These are phyloP conservation scores for Embidobia sp. DNA, from an alignment of 2,888 invertebrate genomes.

Conservation along the genomic window DNA sequence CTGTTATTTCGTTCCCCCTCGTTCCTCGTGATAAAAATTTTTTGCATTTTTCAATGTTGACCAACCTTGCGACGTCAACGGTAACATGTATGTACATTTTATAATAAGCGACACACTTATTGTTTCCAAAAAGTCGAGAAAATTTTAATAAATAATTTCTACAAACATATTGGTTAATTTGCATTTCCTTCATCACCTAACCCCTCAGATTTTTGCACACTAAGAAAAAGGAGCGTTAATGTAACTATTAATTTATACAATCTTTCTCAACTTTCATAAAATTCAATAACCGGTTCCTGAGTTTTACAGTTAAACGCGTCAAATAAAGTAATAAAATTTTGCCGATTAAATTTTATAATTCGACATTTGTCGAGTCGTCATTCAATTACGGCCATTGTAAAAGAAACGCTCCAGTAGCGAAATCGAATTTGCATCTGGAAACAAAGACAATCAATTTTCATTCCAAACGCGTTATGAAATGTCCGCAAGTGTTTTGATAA, in stretches of 20 bases:
- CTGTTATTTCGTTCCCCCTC: constrained; percentile 47
- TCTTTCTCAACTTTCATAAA: constrained; percentile 48
- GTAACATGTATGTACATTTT: constrained; percentile 71
- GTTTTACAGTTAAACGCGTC: constrained; percentile 22
- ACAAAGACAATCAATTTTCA: constrained; percentile 14
- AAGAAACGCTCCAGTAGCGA: background rate
- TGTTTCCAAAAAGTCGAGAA: constrained; percentile 64
- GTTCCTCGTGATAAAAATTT: constrained; percentile 54
- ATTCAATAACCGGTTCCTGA: constrained; percentile 24
- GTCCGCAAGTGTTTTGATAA: constrained; percentile 21
- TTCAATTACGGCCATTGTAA: constrained; percentile 6
- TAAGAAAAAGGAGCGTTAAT: too few relatives aligned
- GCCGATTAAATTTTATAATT: constrained; percentile 27
- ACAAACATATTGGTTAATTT: constrained; percentile 64
- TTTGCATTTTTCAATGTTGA: constrained; percentile 68
- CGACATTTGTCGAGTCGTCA: constrained; percentile 6
- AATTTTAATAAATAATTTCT: constrained; percentile 75
- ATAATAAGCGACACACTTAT: constrained; percentile 64
- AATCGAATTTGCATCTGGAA: constrained; percentile 3
- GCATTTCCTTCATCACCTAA: background rate
- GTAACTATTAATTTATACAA: too few relatives aligned
- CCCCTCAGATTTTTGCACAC: too few relatives aligned
- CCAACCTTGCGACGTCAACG: constrained; percentile 64
- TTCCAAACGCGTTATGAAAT: constrained; percentile 30
- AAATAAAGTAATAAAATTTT: constrained; percentile 38